These are phyloP conservation scores for Brachionus manjavacas DNA, from an alignment of 1,140 invertebrate genomes.

Conservation along the genomic window DNA sequence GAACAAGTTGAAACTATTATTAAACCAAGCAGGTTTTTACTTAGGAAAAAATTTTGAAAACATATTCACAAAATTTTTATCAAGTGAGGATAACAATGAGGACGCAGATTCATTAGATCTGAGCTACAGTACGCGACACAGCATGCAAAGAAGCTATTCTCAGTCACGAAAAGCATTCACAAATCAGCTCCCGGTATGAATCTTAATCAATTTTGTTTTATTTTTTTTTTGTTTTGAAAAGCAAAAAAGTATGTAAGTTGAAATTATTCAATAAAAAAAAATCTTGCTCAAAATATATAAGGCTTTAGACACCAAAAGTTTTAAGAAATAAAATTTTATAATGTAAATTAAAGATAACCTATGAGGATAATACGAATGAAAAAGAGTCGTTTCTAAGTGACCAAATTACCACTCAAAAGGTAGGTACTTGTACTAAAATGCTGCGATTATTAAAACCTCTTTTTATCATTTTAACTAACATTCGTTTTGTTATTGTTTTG, in stretches of 20 bases:
- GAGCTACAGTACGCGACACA: neutral
- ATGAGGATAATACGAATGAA: slow-evolving; percentile 30
- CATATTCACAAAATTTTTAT: neutral
- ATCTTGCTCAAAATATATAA: neutral
- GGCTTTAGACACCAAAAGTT: neutral
- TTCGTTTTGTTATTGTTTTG: neutral
- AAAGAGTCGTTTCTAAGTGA: slow-evolving; percentile 33
- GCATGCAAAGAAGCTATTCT: slow-evolving; percentile 9
- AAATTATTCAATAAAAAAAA: neutral
- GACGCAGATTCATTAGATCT: slow-evolving; percentile 5
- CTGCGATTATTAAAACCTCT: neutral
- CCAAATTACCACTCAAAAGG: neutral
- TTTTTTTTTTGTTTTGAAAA: neutral
- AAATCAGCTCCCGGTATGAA: neutral
- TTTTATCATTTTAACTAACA: neutral
- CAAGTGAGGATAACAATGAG: slow-evolving; percentile 11
- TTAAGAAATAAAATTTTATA: neutral
- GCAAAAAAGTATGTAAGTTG: neutral
- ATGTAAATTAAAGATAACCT: slow-evolving; percentile 10
- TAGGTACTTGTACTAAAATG: neutral
- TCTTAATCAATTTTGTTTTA: neutral
- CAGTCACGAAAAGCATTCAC: neutral
- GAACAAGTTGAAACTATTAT: neutral
- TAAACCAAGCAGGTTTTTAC: neutral
- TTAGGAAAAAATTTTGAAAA: no score